Evolutionary conservation across 2,888 invertebrate genomes (phyloP).

Genomic region (Leptinotarsa haldemani): DNA sequence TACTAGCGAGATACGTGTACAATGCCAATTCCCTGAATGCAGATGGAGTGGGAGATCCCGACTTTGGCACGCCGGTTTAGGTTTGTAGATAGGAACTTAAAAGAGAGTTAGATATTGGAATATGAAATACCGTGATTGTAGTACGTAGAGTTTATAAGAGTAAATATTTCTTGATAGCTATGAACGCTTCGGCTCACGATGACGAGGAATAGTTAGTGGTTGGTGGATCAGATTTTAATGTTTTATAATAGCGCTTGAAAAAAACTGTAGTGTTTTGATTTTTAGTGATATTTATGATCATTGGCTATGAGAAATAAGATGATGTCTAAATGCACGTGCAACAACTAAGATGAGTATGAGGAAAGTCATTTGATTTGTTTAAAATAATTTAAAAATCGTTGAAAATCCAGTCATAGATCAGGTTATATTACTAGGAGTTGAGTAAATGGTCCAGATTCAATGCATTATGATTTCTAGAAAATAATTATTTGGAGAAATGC

Average conservation of each 20-base stretch:
- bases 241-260: constrained; percentile 15
- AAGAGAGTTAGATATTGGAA: constrained; percentile 38
- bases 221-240: constrained; percentile 1
- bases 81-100: constrained; percentile 33
- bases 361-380: too few relatives aligned
- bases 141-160: constrained; percentile 35
- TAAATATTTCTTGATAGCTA: constrained; percentile 31
- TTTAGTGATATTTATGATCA: neutral
- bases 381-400: too few relatives aligned
- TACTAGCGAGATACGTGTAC: constrained; percentile 65
- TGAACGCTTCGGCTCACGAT: constrained; percentile 26
- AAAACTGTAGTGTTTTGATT: neutral
- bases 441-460: too few relatives aligned
- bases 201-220: constrained; percentile 11
- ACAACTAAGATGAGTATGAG: neutral
- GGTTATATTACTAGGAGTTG: too few relatives aligned
- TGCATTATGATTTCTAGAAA: too few relatives aligned
- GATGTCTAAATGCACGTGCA: neutral
- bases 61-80: constrained; percentile 77
- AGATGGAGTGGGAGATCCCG: constrained; percentile 75
- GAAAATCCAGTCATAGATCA: too few relatives aligned
- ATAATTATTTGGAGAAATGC: too few relatives aligned
- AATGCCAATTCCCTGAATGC: constrained; percentile 63
- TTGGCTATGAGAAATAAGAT: neutral
- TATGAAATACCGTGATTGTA: constrained; percentile 37